Percentiles rank a stretch among this genome's conserved stretches.
Conservation (phyloP, 2,888 invertebrate species). For the Piscicola geometra region DNA sequence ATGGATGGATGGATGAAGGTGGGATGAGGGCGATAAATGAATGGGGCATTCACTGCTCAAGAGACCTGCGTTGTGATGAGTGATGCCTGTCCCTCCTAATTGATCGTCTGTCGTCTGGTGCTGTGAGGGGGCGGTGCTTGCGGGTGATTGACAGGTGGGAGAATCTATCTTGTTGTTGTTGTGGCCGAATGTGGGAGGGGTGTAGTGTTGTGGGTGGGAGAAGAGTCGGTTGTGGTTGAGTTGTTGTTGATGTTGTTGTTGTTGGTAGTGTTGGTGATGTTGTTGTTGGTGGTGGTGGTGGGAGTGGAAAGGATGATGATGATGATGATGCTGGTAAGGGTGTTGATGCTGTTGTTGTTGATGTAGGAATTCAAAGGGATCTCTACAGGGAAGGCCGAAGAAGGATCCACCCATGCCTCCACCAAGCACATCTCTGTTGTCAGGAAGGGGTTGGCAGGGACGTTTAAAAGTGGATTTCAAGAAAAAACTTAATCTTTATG, state of each 20-base stretch:
- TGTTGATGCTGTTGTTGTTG: slow-evolving; percentile 4
- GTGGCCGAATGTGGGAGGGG: background rate
- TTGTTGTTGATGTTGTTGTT: background rate
- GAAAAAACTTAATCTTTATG: background rate
- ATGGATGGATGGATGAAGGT: no score
- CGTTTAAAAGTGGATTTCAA: background rate
- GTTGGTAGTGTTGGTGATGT: slow-evolving; percentile 1
- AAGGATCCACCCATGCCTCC: slow-evolving; percentile 13
- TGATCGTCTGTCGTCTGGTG: slow-evolving; percentile 32
- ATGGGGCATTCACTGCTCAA: no score
- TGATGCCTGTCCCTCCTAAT: slow-evolving; percentile 14
- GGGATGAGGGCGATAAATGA: no score
- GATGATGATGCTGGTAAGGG: background rate
- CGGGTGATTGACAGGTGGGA: slow-evolving; percentile 22
- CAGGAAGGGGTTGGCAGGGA: background rate
- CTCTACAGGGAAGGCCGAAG: slow-evolving; percentile 26
- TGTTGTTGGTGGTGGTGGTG: background rate
- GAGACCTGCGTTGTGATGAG: slow-evolving; percentile 1
- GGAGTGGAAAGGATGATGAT: background rate
- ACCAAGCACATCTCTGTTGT: slow-evolving; percentile 27
- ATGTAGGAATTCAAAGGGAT: slow-evolving; percentile 28
- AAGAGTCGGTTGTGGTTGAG: slow-evolving; percentile 22
- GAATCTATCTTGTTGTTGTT: slow-evolving; percentile 18
- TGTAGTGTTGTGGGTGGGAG: background rate
- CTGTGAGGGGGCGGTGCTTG: slow-evolving; percentile 17